phyloP scores from a whole-genome alignment of 2,797 vertebrate genomes.

The Amphiprion clarkii region DNA sequence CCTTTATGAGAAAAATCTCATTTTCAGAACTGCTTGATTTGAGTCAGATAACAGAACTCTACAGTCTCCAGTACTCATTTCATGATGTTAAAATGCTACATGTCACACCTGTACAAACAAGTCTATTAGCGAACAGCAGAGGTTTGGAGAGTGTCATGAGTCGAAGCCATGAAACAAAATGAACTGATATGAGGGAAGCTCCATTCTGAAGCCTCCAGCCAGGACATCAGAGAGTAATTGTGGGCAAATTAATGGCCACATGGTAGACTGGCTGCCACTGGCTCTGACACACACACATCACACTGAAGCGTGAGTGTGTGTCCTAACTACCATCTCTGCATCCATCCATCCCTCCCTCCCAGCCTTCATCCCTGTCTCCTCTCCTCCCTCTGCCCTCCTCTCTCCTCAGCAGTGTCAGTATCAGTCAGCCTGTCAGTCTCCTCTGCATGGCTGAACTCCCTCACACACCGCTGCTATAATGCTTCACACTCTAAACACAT shows the following conservation, averaged over 20 bases:
- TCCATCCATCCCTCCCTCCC: slow-evolving; percentile 50
- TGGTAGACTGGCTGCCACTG: slow-evolving; percentile 74
- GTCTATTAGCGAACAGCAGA: slow-evolving; percentile 31
- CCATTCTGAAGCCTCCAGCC: slow-evolving; percentile 69
- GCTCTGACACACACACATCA: slow-evolving; percentile 59
- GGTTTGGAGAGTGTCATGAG: slow-evolving; percentile 21
- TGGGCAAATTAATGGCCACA: slow-evolving; percentile 82
- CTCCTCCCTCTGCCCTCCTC: slow-evolving; percentile 57
- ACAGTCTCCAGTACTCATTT: neutral
- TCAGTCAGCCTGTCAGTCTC: slow-evolving; percentile 62
- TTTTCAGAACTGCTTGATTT: neutral
- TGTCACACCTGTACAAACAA: slow-evolving; percentile 6
- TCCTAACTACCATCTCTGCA: slow-evolving; percentile 39
- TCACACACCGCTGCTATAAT: slow-evolving; percentile 43
- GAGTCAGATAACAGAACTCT: neutral
- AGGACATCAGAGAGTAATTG: slow-evolving; percentile 82
- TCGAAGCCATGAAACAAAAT: slow-evolving; percentile 59
- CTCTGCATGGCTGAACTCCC: slow-evolving; percentile 48
- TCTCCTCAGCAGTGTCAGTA: slow-evolving; percentile 57
- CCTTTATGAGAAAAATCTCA: neutral
- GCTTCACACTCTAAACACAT: slow-evolving; percentile 55
- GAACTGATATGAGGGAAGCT: slow-evolving; percentile 64
- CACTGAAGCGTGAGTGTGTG: slow-evolving; percentile 37
- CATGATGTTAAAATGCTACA: slow-evolving; percentile 32
- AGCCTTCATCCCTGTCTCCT: slow-evolving; percentile 45